Base-by-base conservation (phyloP, 2,888 invertebrate species). In the Polia nebulosa region DNA sequence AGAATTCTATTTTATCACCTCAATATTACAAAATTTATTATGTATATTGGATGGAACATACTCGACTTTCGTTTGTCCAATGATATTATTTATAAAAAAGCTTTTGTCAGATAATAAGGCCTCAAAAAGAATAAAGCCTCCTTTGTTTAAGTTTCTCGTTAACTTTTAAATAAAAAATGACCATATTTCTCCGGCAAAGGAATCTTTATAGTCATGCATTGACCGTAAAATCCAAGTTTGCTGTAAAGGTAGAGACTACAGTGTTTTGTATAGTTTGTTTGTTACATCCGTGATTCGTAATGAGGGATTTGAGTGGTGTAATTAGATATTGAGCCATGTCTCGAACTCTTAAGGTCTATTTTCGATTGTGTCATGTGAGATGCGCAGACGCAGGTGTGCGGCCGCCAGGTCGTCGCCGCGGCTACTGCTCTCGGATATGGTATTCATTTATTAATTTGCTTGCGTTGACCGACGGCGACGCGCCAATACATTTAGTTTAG, bases 381-480 rank as follows among this genome's bases (percentile, higher is more conserved):
- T 95, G 95, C 90, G 91, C 90, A 82, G 84, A 84, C 94, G 95
- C 95, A 95, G 95, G 95, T 95, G 95, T 94, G 89, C 95, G 89
- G 88, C 93, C 95, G 95, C 92, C 95, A 91, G 91, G 89, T 90
- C 92, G 95, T 93, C 95, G 95, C 95, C 95, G 89, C 88, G 89
- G 91, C 94, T 93, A 93, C 93, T 91, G 90, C 92, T 92, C 92
- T 93, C 91, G 89, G 91, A 92, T 94, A 94, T 93, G 92, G 93
- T 92, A 94, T 94, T 93, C 93, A 93, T 95, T 94, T 95, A 94
- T 94, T 94, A 94, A 95, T 94, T 94, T 95, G 92, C 94, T 93
- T 91, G 90, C 88, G 89, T 90, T 93, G 92, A 93, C 92, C 91
- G 89, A 88, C 89, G 88, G 87, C 91, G 89, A 88, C 89, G 88